Evolutionary conservation across 2,113 vertebrate genomes (phyloP).

Genomic region (Gulo gulo): DNA sequence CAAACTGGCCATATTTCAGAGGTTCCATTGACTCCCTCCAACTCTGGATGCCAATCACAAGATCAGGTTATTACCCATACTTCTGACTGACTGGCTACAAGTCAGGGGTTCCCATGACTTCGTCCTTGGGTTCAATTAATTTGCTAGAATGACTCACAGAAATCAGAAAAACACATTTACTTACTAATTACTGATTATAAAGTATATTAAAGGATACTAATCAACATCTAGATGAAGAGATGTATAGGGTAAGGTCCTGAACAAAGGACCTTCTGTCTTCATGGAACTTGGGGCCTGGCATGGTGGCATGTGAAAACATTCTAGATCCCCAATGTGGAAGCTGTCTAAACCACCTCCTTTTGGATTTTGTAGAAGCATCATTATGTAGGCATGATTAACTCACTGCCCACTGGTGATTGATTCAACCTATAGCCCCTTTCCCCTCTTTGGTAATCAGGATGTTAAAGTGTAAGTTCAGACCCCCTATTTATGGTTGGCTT

Average conservation of each 20-base stretch:
- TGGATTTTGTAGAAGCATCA: not conserved
- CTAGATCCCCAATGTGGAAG: not conserved
- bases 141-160: not conserved
- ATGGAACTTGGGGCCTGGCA: not conserved
- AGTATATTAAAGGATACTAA: not conserved
- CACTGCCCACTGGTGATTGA: not conserved
- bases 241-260: not conserved
- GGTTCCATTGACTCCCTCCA: not conserved
- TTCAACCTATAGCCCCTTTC: not conserved
- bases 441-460: not conserved
- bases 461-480: not conserved
- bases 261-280: not conserved
- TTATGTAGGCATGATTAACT: not conserved
- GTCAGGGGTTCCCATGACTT: not conserved
- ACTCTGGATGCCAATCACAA: not conserved
- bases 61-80: not conserved
- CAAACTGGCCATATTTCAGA: not conserved
- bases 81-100: not conserved
- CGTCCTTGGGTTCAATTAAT: not conserved
- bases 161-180: not conserved
- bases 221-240: not conserved
- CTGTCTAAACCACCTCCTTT: not conserved
- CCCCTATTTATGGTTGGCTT: not conserved
- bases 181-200: not conserved
- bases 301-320: not conserved